Percentiles rank a stretch among this genome's conserved stretches.
These are phyloP conservation scores for Leptocoma aspasia DNA, from an alignment of 2,113 vertebrate species.

Conservation along the genomic window DNA sequence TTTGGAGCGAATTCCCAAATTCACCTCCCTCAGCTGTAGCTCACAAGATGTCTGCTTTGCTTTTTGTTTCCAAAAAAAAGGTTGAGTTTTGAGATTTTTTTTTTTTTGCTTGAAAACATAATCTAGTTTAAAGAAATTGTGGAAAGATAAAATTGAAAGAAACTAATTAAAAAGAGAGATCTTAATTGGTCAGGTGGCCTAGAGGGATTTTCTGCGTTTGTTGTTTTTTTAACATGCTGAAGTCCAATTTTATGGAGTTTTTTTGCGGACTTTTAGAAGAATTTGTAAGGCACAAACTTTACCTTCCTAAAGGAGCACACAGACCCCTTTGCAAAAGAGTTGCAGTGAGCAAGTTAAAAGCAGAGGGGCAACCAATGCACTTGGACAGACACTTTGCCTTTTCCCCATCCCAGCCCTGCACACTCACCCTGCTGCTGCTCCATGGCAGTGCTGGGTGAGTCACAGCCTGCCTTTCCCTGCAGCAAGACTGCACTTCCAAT, in stretches of 20 bases:
- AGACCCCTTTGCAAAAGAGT: not conserved
- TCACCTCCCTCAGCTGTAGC: not conserved
- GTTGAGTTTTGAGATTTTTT: not conserved
- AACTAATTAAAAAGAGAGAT: not conserved
- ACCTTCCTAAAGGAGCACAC: not conserved
- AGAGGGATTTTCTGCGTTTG: not conserved
- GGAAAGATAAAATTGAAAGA: not conserved
- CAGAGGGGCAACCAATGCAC: not conserved
- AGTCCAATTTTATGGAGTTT: not conserved
- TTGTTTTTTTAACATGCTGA: not conserved
- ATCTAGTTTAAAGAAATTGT: not conserved
- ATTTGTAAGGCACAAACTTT: not conserved
- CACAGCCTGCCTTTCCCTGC: not conserved
- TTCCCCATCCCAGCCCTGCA: not conserved
- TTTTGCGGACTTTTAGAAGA: not conserved
- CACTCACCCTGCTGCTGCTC: not conserved
- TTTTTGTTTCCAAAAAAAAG: not conserved
- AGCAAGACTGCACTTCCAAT: not conserved
- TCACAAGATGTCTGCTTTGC: not conserved
- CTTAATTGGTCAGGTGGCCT: not conserved
- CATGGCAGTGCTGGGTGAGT: not conserved
- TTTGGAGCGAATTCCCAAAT: not conserved
- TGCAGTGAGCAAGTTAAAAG: not conserved
- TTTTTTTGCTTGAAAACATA: not conserved
- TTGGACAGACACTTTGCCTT: not conserved